Conservation (phyloP, 2,888 invertebrate species). For the Erebia aethiops region DNA sequence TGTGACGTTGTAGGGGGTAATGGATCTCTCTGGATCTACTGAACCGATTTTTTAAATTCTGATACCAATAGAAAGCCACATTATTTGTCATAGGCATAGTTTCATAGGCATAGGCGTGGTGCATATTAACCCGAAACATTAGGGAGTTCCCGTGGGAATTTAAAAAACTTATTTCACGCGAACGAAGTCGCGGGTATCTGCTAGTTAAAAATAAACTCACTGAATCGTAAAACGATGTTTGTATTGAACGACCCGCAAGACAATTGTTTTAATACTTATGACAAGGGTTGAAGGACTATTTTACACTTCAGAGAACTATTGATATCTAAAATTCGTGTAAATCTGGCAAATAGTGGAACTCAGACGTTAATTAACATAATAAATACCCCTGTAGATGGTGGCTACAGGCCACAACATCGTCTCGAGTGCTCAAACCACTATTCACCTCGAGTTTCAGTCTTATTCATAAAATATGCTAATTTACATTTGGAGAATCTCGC, state of each 20-base stretch:
- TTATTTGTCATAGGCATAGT: no score
- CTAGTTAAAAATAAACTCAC: no score
- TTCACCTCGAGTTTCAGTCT: constrained; percentile 56
- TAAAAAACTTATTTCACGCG: no score
- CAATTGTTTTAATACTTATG: neutral
- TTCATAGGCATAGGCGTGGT: no score
- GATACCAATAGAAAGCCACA: no score
- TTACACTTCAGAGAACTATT: neutral
- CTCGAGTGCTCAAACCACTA: constrained; percentile 53
- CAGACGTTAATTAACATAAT: constrained; percentile 72
- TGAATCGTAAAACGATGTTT: neutral
- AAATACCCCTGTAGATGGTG: constrained; percentile 53
- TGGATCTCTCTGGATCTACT: no score
- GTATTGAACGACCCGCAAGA: neutral
- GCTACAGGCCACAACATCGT: constrained; percentile 45
- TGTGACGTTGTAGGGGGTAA: no score
- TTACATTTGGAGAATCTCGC: constrained; percentile 56
- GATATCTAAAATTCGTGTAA: constrained; percentile 23
- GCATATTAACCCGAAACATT: no score
- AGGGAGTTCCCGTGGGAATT: no score
- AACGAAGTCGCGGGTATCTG: no score
- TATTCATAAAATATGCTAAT: constrained; percentile 63
- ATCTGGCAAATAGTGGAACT: constrained; percentile 46
- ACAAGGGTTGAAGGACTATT: neutral
- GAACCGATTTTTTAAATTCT: no score